Percentiles rank a stretch among this genome's conserved stretches.
Conservation (phyloP, 1,140 invertebrate species). For the Portunus trituberculatus region DNA sequence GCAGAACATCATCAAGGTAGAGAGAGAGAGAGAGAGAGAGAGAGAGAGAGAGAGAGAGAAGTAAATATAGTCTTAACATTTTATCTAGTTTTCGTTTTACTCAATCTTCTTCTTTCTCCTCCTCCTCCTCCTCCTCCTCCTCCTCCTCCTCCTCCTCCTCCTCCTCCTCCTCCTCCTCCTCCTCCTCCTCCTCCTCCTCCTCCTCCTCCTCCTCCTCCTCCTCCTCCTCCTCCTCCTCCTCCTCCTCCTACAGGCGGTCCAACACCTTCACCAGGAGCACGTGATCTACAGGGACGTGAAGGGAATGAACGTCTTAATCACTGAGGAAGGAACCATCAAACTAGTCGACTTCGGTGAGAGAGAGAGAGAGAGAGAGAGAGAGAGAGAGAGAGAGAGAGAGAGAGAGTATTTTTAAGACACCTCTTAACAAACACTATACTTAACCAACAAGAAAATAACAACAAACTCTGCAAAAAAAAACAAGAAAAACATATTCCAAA, state of each 20-base stretch:
- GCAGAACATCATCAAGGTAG: slow-evolving; percentile 85
- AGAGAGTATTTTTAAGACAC: too few species aligned
- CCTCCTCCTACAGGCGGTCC: slow-evolving; percentile 51
- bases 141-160: neutral
- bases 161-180: neutral
- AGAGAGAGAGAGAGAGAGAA: too few species aligned
- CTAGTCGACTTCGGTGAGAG: slow-evolving; percentile 90
- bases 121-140: neutral
- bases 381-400: too few species aligned
- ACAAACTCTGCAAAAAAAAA: too few species aligned
- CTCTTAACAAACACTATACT: too few species aligned
- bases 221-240: neutral
- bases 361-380: too few species aligned
- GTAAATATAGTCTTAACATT: too few species aligned
- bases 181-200: neutral
- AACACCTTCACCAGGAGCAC: slow-evolving; percentile 87
- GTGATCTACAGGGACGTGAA: slow-evolving; percentile 92
- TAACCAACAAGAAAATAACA: too few species aligned
- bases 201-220: neutral
- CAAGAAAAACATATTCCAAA: too few species aligned
- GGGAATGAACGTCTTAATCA: slow-evolving; percentile 91
- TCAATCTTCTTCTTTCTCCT: neutral
- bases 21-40: neutral
- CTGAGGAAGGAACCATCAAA: slow-evolving; percentile 87
- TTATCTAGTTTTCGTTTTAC: neutral